These are phyloP conservation scores for Chelon labrosus DNA, from an alignment of 2,797 vertebrate species.

Conservation along the genomic window DNA sequence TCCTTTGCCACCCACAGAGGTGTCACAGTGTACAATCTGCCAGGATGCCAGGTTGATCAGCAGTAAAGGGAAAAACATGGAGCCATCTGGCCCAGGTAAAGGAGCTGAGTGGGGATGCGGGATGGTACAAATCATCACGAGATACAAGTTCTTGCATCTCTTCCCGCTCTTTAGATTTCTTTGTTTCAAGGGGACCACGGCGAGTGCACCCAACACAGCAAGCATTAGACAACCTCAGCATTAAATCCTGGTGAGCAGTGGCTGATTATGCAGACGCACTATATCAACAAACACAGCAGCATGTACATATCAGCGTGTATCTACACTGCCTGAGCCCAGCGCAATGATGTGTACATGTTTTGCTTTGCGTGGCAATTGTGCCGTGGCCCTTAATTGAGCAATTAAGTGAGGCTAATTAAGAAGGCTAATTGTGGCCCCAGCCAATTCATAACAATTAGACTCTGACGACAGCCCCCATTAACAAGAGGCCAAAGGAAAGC, in stretches of 20 bases:
- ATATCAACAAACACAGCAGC: constrained; percentile 63
- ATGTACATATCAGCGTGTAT: constrained; percentile 65
- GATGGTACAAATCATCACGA: constrained; percentile 16
- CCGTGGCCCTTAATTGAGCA: constrained; percentile 88
- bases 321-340: constrained; percentile 60
- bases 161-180: constrained; percentile 2
- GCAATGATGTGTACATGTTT: constrained; percentile 81
- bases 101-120: background rate
- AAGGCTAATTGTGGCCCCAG: constrained; percentile 89
- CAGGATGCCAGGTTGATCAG: constrained; percentile 63
- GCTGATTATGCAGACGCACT: constrained; percentile 72
- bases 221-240: constrained; percentile 62
- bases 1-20: constrained; percentile 77
- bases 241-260: constrained; percentile 51
- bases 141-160: constrained; percentile 8
- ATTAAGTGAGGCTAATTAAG: constrained; percentile 91
- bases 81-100: constrained; percentile 74
- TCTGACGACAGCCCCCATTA: constrained; percentile 88
- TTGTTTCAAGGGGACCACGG: constrained; percentile 26
- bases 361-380: constrained; percentile 87
- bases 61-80: constrained; percentile 41
- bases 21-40: constrained; percentile 63
- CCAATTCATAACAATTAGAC: constrained; percentile 91
- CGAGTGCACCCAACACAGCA: constrained; percentile 22
- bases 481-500: constrained; percentile 77